A percentile compares a stretch with the other conserved stretches of the same genome.
These are phyloP conservation scores for Carpatolechia fugitivella DNA, from an alignment of 2,888 invertebrate genomes.

Conservation along the genomic window DNA sequence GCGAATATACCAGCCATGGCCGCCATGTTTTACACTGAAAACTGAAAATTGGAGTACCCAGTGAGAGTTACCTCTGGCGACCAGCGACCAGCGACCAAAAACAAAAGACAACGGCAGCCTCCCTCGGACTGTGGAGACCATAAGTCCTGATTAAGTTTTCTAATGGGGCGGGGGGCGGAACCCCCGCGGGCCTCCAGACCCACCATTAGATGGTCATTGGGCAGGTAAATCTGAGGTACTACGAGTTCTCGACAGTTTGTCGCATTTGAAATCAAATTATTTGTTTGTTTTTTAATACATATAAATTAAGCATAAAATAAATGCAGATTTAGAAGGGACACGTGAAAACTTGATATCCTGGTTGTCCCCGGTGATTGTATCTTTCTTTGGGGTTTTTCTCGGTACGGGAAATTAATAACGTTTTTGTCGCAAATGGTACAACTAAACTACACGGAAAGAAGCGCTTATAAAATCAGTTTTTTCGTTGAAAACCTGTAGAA, in stretches of 20 bases:
- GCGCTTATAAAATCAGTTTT: too few relatives aligned
- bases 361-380: too few relatives aligned
- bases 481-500: too few relatives aligned
- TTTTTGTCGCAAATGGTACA: too few relatives aligned
- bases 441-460: too few relatives aligned
- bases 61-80: not conserved
- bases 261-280: not conserved
- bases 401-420: too few relatives aligned
- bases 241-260: not conserved
- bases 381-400: too few relatives aligned
- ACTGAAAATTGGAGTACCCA: not conserved
- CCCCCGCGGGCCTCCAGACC: constrained; percentile 27
- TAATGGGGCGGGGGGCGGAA: constrained; percentile 43
- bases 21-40: not conserved
- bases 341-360: too few relatives aligned
- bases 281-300: too few relatives aligned
- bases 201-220: constrained; percentile 46
- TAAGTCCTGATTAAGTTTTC: constrained; percentile 54
- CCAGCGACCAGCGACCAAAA: not conserved
- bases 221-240: constrained; percentile 32
- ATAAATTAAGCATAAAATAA: too few relatives aligned
- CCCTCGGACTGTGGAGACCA: constrained; percentile 25
- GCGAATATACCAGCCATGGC: not conserved
- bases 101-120: constrained; percentile 13
- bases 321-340: too few relatives aligned